Percentiles rank a stretch among this genome's conserved stretches.
Conservation (phyloP, 2,888 invertebrate species). For the Metellina segmentata region DNA sequence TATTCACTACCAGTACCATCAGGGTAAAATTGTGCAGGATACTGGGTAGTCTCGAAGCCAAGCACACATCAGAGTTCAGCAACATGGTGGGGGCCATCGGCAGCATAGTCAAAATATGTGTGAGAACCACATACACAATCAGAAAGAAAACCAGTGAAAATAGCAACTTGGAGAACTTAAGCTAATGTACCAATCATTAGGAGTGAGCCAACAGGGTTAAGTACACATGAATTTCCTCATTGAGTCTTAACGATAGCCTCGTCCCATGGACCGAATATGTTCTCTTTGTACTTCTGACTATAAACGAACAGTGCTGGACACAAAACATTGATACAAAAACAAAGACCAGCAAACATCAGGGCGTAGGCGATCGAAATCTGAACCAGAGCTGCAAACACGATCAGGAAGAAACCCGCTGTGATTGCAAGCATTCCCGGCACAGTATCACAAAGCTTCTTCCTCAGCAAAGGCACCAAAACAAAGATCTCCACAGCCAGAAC, state of each 20-base stretch:
- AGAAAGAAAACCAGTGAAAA: no score
- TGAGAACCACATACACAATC: no score
- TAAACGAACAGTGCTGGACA: conserved; percentile 89
- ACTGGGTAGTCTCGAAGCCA: conserved; percentile 93
- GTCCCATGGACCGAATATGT: conserved; percentile 73
- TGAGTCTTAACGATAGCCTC: conserved; percentile 59
- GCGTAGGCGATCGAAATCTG: conserved; percentile 77
- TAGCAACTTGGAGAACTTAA: no score
- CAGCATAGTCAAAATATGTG: conserved; percentile 97
- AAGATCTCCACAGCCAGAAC: conserved; percentile 93
- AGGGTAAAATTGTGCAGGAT: conserved; percentile 93
- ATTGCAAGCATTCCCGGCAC: conserved; percentile 78
- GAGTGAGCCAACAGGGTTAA: no score
- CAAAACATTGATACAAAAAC: conserved; percentile 85
- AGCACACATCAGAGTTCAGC: conserved; percentile 95
- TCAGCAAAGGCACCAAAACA: conserved; percentile 91
- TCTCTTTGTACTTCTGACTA: conserved; percentile 89
- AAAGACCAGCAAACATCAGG: conserved; percentile 80
- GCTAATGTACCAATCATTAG: no score
- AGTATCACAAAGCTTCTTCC: conserved; percentile 84
- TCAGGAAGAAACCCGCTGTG: conserved; percentile 30
- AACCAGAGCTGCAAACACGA: conserved; percentile 33
- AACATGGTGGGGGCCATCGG: conserved; percentile 93
- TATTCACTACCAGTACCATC: conserved; percentile 91
- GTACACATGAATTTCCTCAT: not conserved